These are phyloP conservation scores for Drosophila formosana DNA, from an alignment of 2,888 invertebrate species.

Conservation along the genomic window DNA sequence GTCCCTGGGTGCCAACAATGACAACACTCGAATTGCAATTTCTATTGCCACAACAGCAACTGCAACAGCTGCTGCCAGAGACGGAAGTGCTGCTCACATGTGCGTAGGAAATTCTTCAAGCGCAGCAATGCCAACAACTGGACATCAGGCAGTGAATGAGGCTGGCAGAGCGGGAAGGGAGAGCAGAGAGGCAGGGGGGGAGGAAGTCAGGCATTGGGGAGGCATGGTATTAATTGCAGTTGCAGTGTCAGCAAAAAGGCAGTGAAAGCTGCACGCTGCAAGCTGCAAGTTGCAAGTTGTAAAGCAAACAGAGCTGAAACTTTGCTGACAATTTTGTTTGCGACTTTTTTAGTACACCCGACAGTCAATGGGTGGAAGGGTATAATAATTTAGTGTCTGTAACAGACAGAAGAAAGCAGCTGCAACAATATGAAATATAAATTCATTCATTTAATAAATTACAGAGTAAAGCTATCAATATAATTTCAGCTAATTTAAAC, in stretches of 20 bases:
- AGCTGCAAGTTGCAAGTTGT: neutral
- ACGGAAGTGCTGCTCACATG: constrained; percentile 60
- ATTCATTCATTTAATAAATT: no score
- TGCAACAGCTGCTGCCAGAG: constrained; percentile 41
- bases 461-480: no score
- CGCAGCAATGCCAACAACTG: constrained; percentile 55
- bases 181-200: neutral
- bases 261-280: constrained; percentile 38
- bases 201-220: neutral
- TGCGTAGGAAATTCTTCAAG: constrained; percentile 61
- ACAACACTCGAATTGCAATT: constrained; percentile 19
- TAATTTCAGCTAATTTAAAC: no score
- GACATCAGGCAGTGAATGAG: constrained; percentile 22
- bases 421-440: no score
- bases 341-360: neutral
- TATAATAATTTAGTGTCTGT: neutral
- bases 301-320: constrained; percentile 53
- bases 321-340: constrained; percentile 45
- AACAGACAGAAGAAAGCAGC: no score
- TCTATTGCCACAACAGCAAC: constrained; percentile 25
- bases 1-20: constrained; percentile 8
- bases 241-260: constrained; percentile 9
- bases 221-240: constrained; percentile 46
- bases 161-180: neutral
- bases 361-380: neutral